Base-by-base conservation (phyloP, 2,113 vertebrate genomes). In the Hystrix cristata region DNA sequence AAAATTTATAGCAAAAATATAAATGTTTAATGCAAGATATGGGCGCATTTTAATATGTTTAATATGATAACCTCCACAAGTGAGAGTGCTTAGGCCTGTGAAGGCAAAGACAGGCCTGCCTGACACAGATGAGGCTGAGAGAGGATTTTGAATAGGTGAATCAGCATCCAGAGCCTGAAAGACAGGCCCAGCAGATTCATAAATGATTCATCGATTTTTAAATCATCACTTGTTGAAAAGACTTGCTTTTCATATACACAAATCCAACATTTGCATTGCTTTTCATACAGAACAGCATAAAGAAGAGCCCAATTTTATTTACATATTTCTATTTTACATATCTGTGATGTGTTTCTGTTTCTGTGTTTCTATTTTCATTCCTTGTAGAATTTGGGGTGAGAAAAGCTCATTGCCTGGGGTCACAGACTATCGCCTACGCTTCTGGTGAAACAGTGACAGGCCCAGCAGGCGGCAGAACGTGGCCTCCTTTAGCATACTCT, bases 141-240 rank as follows among this genome's bases (percentile, higher is more conserved):
- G 85, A 85, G 62, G 90, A 91, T 86, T 94, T 82, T 4, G 11
- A 6, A 3, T 91, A 95, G 72, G 93, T 96, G 95, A 97, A 93
- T 97, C 95, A 96, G 97, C 95, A 97, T 93, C 93, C 91, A 86
- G 88, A 91, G 57, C 86, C 86, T 96, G 78, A 79, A 96, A 91
- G 79, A 94, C 95, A 95, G 86, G 82, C 79, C 2, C 1, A 82
- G 38, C 67, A 71, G 85, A 96, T 23, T 91, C 95, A 97, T 96
- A 97, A 97, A 97, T 98, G 97, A 97, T 96, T 97, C 89, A 97
- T 82, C 95, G 89, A 97, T 87, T 97, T 97, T 90, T 93, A 96
- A 94, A 96, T 97, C 79, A 80, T 83, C 79, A 91, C 78, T 87
- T 93, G 89, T 93, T 87, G 94, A 94, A 96, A 97, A 96, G 55